A percentile compares a stretch with the other conserved stretches of the same genome.
Conservation (phyloP, 2,888 invertebrate species). For the Idaea dimidiata region DNA sequence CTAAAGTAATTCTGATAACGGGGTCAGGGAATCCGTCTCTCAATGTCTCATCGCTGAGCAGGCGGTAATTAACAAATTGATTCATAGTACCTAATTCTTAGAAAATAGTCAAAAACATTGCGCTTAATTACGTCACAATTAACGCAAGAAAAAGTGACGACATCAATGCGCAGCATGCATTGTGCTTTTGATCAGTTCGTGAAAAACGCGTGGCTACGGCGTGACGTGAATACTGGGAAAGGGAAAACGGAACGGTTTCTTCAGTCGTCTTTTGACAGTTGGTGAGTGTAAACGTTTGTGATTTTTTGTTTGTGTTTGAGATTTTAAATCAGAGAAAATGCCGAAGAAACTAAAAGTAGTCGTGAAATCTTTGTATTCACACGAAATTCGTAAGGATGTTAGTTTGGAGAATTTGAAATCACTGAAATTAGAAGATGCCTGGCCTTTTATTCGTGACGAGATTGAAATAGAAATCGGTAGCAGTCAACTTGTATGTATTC, state of each 20-base stretch:
- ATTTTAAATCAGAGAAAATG: constrained; percentile 50
- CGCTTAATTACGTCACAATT: constrained; percentile 30
- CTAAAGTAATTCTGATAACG: too few relatives aligned
- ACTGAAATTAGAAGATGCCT: constrained; percentile 73
- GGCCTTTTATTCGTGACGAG: constrained; percentile 78
- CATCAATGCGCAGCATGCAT: constrained; percentile 32
- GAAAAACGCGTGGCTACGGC: constrained; percentile 48
- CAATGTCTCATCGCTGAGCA: too few relatives aligned
- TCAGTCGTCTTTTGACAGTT: constrained; percentile 45
- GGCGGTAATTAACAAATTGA: too few relatives aligned
- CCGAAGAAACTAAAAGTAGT: constrained; percentile 77
- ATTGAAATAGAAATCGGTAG: constrained; percentile 77
- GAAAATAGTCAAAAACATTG: not conserved
- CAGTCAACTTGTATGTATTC: constrained; percentile 73
- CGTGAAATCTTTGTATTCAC: constrained; percentile 73
- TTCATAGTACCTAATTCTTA: too few relatives aligned
- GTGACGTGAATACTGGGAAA: constrained; percentile 40
- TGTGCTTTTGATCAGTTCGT: constrained; percentile 32
- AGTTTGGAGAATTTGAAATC: constrained; percentile 68
- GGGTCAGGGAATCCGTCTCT: too few relatives aligned
- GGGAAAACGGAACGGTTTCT: constrained; percentile 6
- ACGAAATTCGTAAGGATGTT: constrained; percentile 78
- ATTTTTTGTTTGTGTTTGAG: constrained; percentile 23
- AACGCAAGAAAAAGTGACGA: constrained; percentile 23
- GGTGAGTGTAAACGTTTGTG: constrained; percentile 19